phyloP scores from a whole-genome alignment of 2,797 vertebrate species.

The Ficedula albicollis region DNA sequence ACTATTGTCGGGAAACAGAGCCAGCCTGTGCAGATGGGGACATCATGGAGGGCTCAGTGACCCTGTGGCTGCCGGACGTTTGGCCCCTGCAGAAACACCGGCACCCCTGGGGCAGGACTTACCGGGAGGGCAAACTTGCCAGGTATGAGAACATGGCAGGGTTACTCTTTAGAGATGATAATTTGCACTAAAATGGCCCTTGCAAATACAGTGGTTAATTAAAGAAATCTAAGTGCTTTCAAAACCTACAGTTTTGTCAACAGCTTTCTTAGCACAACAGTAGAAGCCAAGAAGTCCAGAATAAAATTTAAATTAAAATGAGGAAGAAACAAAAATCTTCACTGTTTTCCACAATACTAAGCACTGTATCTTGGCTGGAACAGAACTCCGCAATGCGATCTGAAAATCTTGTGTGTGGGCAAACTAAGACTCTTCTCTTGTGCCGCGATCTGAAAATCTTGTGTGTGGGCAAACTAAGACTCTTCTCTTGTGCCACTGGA shows the following conservation, averaged over 20 bases:
- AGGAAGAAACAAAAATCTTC: not conserved
- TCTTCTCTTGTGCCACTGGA: not conserved
- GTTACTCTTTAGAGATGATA: fast-evolving
- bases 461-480: not conserved
- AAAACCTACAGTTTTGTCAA: fast-evolving
- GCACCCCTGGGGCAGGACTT: conserved; percentile 97
- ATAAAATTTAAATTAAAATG: not conserved
- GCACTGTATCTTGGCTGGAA: not conserved
- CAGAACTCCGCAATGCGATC: not conserved
- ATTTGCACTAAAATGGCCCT: not conserved
- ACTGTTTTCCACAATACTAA: not conserved
- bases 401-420: not conserved
- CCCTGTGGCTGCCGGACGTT: conserved; percentile 95
- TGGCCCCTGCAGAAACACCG: conserved; percentile 98
- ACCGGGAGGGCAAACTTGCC: conserved; percentile 95
- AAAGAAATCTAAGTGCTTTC: not conserved
- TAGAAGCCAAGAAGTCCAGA: not conserved
- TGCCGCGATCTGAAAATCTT: not conserved
- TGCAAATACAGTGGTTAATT: not conserved
- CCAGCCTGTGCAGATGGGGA: conserved; percentile 94
- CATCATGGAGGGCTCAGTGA: conserved; percentile 93
- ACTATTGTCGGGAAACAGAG: conserved; percentile 96
- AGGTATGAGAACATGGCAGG: conserved; percentile 74
- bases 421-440: not conserved
- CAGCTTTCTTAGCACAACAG: not conserved